These are phyloP conservation scores for Ochropleura leucogaster DNA, from an alignment of 2,888 invertebrate genomes.

Conservation along the genomic window DNA sequence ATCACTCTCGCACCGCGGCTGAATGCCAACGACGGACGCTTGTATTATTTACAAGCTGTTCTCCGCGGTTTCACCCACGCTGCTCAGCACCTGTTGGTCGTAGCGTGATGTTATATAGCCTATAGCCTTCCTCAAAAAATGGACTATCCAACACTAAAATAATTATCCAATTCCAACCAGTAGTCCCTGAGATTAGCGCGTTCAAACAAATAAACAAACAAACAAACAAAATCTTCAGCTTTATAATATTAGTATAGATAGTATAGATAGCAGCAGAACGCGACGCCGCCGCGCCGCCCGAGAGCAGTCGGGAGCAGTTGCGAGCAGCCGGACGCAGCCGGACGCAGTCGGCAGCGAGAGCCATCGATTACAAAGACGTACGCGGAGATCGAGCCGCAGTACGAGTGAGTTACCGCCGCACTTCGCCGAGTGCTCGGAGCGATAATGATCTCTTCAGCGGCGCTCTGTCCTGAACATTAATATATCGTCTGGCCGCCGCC, in stretches of 20 bases:
- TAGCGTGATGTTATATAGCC: too few relatives aligned
- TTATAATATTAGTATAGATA: too few relatives aligned
- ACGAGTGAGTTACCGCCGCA: neutral
- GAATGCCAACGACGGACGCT: constrained; percentile 19
- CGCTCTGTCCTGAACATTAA: neutral
- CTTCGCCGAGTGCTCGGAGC: neutral
- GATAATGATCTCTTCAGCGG: neutral
- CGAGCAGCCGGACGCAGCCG: neutral
- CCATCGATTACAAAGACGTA: neutral
- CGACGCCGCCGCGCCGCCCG: neutral
- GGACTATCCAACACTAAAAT: too few relatives aligned
- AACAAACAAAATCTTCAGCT: too few relatives aligned
- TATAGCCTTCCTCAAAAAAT: too few relatives aligned
- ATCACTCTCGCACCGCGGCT: constrained; percentile 12
- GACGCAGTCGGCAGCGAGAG: neutral
- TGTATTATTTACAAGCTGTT: constrained; percentile 13
- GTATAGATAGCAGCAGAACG: neutral
- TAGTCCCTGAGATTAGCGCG: too few relatives aligned
- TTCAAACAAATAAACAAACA: too few relatives aligned
- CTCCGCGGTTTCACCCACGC: too few relatives aligned
- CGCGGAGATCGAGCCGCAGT: neutral
- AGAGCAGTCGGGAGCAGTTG: neutral
- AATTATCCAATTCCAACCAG: too few relatives aligned
- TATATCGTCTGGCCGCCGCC: constrained; percentile 8
- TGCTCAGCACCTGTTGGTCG: too few relatives aligned